A percentile compares a stretch with the other conserved stretches of the same genome.
These are phyloP conservation scores for Spilarctia lutea DNA, from an alignment of 2,888 invertebrate genomes.

Conservation along the genomic window DNA sequence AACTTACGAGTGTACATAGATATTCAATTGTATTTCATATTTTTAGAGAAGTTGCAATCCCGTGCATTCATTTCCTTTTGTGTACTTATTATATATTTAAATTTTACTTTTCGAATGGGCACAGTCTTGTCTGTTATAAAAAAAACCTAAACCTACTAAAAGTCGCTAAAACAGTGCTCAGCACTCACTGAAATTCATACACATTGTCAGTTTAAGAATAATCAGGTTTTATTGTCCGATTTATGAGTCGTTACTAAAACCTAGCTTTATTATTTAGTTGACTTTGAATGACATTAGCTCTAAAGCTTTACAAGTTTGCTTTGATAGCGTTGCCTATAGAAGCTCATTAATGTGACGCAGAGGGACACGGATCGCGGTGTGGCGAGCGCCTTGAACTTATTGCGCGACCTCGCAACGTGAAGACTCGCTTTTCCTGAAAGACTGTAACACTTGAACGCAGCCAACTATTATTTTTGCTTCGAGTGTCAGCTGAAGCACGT, in stretches of 20 bases:
- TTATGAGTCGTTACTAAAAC: no score
- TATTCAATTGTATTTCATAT: neutral
- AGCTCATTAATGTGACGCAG: neutral
- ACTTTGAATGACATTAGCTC: neutral
- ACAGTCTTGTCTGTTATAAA: no score
- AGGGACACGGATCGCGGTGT: neutral
- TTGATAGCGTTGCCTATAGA: neutral
- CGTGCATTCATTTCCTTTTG: no score
- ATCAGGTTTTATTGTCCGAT: no score
- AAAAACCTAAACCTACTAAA: no score
- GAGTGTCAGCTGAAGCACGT: slow-evolving; percentile 10
- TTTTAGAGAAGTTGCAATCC: neutral
- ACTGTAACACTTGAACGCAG: slow-evolving; percentile 9
- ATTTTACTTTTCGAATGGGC: no score
- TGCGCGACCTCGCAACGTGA: slow-evolving; percentile 1
- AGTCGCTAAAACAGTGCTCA: no score
- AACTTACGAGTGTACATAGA: neutral
- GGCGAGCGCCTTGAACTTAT: slow-evolving; percentile 4
- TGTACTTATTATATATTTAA: no score
- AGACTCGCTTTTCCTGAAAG: neutral
- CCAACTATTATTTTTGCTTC: slow-evolving; percentile 23
- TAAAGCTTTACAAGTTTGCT: neutral
- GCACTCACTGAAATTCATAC: no score
- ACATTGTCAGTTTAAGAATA: no score
- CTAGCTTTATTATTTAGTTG: no score